phyloP scores from a whole-genome alignment of 2,113 vertebrate genomes.

The Pantherophis guttatus region DNA sequence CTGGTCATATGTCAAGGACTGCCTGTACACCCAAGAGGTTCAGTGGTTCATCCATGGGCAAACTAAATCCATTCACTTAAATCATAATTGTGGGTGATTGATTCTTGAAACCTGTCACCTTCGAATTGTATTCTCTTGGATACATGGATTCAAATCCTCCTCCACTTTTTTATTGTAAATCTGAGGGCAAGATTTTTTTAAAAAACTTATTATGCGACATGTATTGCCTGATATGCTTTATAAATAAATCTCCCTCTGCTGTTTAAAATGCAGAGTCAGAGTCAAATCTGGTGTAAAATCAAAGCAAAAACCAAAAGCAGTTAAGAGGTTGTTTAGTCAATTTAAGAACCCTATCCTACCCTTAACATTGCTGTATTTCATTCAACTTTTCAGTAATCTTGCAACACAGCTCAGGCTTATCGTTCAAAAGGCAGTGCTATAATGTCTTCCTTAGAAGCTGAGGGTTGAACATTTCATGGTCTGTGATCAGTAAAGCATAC shows the following conservation, averaged over 20 bases:
- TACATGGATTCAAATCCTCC: not conserved
- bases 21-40: not conserved
- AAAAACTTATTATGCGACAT: not conserved
- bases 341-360: not conserved
- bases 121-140: not conserved
- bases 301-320: not conserved
- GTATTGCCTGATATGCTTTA: not conserved
- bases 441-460: not conserved
- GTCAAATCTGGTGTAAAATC: not conserved
- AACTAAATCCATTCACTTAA: not conserved
- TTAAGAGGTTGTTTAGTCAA: not conserved
- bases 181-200: not conserved
- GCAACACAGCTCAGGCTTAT: not conserved
- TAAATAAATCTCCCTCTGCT: not conserved
- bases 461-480: not conserved
- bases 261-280: not conserved
- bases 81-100: not conserved
- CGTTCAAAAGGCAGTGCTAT: not conserved
- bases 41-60: not conserved
- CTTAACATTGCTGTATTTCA: not conserved
- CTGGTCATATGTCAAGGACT: not conserved
- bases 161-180: not conserved
- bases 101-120: constrained; percentile 1
- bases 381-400: not conserved
- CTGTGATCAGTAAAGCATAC: not conserved